Evolutionary conservation across 53 echinoderm and acorn worm species (phyloP), one percentile per base, ranked within the genome.

Genomic region (Patiria pectinifera): DNA sequence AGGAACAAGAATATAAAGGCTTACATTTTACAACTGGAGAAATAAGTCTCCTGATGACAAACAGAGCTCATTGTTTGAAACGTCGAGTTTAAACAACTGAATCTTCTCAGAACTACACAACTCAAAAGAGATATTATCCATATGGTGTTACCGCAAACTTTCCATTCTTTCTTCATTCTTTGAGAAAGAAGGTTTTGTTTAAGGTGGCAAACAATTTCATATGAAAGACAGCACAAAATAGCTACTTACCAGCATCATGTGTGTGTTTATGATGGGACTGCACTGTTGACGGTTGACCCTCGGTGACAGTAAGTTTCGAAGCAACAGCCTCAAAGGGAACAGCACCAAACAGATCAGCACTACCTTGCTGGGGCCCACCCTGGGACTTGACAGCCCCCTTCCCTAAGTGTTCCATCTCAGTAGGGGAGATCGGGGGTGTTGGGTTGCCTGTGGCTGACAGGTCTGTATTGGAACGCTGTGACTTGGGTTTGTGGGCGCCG

Each of bases 361-460:
- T 86, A 44, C 61, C 76, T 48, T 62, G 81, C 60, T 92, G 82
- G 71, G 86, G 92, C 49, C 91, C 94, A 69, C 78, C 84, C 11
- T 80, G 69, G 7, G 81, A 66, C 47, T 90, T 90, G 23, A 69
- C 46, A 16, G 63, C 69, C 16, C 1, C 87, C 87, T 87, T 87
- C 2, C 35, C 90, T 8, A 90, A 63, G 59, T 84, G 84, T 48
- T 95, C 93, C 84, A 96, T 85, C 76, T 98, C 97, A 7, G 94
- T 96, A 7, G 99, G 99, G 19, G 99, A 99, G 48, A 97, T 93
- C 46, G 99, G 99, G 15, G 99, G 99, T 1, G 99, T 99, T 4
- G 99, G 99, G 83, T 99, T 99, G 11, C 95, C 97, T 0, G 95
- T 91, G 3, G 96, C 93, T 21, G 95, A 93, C 86, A 95, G 95